phyloP scores from a whole-genome alignment of 2,113 vertebrate genomes.

The Phainopepla nitens region DNA sequence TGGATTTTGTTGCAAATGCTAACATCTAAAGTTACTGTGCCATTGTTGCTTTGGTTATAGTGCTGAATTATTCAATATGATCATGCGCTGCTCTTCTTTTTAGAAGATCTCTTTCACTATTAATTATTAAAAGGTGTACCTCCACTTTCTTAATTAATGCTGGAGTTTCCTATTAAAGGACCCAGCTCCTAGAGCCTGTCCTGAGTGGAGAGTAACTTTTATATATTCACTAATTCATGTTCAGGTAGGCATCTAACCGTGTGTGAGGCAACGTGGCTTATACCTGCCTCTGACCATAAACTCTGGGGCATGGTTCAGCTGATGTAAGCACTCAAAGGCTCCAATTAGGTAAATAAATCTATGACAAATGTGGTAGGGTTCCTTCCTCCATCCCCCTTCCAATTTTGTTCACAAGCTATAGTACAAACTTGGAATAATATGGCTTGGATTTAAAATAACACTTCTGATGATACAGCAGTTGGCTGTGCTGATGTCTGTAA shows the following conservation, averaged over 20 bases:
- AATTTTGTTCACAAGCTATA: neutral
- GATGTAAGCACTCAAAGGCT: neutral
- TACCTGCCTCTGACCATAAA: neutral
- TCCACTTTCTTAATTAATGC: constrained; percentile 10
- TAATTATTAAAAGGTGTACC: constrained; percentile 24
- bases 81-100: neutral
- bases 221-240: neutral
- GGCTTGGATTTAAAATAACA: neutral
- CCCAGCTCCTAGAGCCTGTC: neutral
- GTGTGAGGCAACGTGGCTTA: neutral
- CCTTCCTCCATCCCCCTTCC: too few relatives aligned
- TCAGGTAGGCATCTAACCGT: neutral
- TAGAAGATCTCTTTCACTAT: neutral
- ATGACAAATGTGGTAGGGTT: neutral
- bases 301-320: neutral
- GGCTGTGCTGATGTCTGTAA: neutral
- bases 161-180: neutral
- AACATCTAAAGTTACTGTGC: constrained; percentile 19
- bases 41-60: neutral
- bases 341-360: neutral
- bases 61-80: constrained; percentile 43
- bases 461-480: neutral
- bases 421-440: neutral
- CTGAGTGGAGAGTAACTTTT: neutral
- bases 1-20: constrained; percentile 5